Percentiles rank a stretch among this genome's conserved stretches.
Evolutionary conservation across 2,797 vertebrate species (phyloP).

Genomic region (Tauraco hartlaubi): DNA sequence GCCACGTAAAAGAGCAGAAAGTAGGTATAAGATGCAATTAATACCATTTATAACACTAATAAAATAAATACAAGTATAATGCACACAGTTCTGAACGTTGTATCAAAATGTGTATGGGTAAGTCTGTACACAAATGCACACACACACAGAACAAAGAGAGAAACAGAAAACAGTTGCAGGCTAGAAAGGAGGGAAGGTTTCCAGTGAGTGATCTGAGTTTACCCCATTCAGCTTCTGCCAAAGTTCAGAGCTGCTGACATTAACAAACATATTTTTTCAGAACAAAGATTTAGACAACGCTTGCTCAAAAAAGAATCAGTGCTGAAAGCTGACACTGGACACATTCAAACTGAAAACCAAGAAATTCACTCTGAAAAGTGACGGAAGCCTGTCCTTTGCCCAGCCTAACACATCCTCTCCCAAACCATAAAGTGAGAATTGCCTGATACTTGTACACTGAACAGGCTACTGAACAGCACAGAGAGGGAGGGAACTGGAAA

Average conservation of each 20-base stretch:
- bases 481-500: neutral
- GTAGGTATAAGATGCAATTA: neutral
- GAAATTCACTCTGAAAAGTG: neutral
- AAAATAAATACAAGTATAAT: neutral
- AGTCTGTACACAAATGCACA: neutral
- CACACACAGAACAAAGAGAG: neutral
- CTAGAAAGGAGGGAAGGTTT: neutral
- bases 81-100: neutral
- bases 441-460: neutral
- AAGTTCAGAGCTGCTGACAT: neutral
- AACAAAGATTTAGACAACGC: neutral
- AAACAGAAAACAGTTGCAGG: neutral
- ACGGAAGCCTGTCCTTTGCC: neutral
- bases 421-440: neutral
- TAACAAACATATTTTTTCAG: neutral
- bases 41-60: too few species aligned
- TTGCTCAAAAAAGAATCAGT: neutral
- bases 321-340: neutral
- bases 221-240: neutral
- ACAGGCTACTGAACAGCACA: neutral
- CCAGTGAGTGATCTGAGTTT: neutral
- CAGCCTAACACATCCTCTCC: neutral
- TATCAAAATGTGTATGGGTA: neutral
- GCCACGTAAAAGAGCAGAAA: neutral
- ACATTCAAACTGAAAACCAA: neutral